These are phyloP conservation scores for Tinea trinotella DNA, from an alignment of 2,888 invertebrate species.

Conservation along the genomic window DNA sequence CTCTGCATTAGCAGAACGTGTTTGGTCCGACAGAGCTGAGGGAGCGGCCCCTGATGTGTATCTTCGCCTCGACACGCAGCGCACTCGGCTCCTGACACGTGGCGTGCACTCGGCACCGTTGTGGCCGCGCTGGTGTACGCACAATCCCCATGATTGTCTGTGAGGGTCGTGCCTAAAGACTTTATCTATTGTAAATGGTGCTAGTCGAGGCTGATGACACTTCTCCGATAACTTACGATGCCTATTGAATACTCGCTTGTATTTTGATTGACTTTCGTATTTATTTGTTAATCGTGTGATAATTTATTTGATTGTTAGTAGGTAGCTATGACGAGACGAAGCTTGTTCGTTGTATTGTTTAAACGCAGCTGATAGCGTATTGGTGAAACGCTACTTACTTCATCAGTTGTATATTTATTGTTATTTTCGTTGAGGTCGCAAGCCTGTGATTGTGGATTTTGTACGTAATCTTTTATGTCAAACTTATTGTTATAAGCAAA, in stretches of 20 bases:
- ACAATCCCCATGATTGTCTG: slow-evolving; percentile 82
- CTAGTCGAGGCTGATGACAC: slow-evolving; percentile 10
- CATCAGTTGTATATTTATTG: not conserved
- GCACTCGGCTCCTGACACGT: slow-evolving; percentile 74
- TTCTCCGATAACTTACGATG: slow-evolving; percentile 4
- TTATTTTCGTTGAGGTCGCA: not conserved
- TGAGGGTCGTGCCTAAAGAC: not conserved
- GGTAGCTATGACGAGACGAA: not conserved
- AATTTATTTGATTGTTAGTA: not conserved
- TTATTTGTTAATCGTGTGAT: slow-evolving; percentile 10
- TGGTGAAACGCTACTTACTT: not conserved
- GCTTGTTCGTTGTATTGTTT: not conserved
- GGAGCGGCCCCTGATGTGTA: slow-evolving; percentile 75
- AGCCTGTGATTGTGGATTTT: slow-evolving; percentile 15
- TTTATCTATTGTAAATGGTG: slow-evolving; percentile 10
- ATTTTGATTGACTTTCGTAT: not conserved
- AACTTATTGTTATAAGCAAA: slow-evolving; percentile 8
- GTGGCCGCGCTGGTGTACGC: slow-evolving; percentile 84
- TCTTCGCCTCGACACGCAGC: slow-evolving; percentile 76
- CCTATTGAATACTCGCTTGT: slow-evolving; percentile 12
- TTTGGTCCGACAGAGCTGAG: slow-evolving; percentile 77
- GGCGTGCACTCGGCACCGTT: slow-evolving; percentile 79
- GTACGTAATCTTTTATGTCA: slow-evolving; percentile 15
- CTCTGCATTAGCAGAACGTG: slow-evolving; percentile 85
- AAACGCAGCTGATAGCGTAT: not conserved